phyloP scores from a whole-genome alignment of 2,797 vertebrate genomes.

The Rhynchonycteris naso region DNA sequence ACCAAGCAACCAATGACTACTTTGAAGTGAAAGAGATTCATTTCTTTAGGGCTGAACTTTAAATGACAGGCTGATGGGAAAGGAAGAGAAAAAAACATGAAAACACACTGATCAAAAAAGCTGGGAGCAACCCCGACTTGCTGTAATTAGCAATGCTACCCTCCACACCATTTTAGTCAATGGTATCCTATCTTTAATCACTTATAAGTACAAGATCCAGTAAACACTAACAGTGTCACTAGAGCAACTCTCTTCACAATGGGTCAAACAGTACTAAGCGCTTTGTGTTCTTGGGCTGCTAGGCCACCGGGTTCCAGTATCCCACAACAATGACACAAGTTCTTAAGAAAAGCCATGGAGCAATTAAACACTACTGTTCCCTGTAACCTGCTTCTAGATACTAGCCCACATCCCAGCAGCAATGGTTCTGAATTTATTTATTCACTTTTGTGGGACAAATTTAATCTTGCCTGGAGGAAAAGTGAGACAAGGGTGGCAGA shows the following conservation, averaged over 20 bases:
- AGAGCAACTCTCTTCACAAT: constrained; percentile 53
- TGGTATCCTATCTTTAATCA: neutral
- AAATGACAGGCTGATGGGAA: constrained; percentile 24
- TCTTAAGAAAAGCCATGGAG: neutral
- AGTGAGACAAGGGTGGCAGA: neutral
- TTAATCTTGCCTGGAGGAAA: constrained; percentile 33
- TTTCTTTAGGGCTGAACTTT: neutral
- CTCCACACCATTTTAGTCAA: neutral
- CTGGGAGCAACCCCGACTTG: neutral
- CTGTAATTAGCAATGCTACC: neutral
- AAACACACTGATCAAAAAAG: neutral
- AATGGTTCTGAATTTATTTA: neutral
- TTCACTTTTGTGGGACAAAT: constrained; percentile 3
- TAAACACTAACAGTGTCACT: constrained; percentile 55
- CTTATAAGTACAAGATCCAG: neutral
- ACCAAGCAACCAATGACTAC: constrained; percentile 47
- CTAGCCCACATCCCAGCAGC: neutral
- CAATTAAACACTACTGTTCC: neutral
- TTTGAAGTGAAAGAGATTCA: constrained; percentile 13
- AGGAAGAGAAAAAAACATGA: neutral
- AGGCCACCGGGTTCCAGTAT: constrained; percentile 16
- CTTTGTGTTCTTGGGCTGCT: constrained; percentile 30
- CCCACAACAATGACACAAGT: neutral
- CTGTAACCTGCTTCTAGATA: neutral
- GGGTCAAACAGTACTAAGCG: neutral